Conservation (phyloP, 30 jellyfish, hydroid and myxozoan genomes). For the Hydractinia echinata region DNA sequence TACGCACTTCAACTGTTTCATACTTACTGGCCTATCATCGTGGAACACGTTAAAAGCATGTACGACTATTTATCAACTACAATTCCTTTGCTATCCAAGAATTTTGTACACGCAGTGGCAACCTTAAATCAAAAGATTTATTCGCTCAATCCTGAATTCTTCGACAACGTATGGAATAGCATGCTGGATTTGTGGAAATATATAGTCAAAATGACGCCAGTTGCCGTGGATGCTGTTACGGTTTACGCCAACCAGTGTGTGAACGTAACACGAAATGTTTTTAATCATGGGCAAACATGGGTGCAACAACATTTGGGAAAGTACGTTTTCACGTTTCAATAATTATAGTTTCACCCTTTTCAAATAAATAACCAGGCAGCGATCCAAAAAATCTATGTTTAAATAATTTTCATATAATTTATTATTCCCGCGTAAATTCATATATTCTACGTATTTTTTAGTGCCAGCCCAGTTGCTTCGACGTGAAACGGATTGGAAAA, state of each 20-base stretch:
- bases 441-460: no score
- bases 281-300: constrained; percentile 49
- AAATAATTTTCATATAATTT: no score
- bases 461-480: no score
- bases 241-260: constrained; percentile 8
- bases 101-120: constrained; percentile 19
- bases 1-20: constrained; percentile 24
- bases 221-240: constrained; percentile 36
- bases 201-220: constrained; percentile 37
- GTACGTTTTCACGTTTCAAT: no score
- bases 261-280: constrained; percentile 17
- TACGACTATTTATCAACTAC: constrained; percentile 14
- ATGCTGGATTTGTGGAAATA: constrained; percentile 34
- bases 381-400: no score
- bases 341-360: no score
- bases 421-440: no score
- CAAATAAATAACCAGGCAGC: no score
- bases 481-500: no score
- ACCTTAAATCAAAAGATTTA: constrained; percentile 35
- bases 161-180: constrained; percentile 39
- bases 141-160: constrained; percentile 54
- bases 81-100: constrained; percentile 23
- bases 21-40: constrained; percentile 45
- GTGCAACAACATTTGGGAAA: constrained; percentile 18
- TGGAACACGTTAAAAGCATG: background rate